These are phyloP conservation scores for Lophotriccus pileatus DNA, from an alignment of 2,797 vertebrate genomes.

Conservation along the genomic window DNA sequence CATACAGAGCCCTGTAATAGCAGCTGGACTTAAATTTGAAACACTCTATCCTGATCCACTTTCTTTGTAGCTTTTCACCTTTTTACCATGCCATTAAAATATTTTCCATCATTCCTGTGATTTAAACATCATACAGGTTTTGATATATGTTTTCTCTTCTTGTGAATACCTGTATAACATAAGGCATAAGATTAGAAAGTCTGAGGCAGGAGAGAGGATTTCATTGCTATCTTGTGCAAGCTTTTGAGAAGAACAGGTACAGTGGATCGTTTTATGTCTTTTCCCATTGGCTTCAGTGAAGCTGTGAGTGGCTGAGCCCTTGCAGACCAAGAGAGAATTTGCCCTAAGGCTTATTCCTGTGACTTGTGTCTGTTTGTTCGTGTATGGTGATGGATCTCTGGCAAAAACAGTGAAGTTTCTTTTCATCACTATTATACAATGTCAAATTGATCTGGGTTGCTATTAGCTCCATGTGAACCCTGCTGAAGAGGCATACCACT, in stretches of 20 bases:
- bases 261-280: background rate
- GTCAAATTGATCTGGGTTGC: conserved; percentile 17
- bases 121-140: background rate
- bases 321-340: background rate
- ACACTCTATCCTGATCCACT: background rate
- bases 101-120: background rate
- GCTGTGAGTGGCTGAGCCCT: background rate
- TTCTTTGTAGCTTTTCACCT: conserved; percentile 20
- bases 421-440: background rate
- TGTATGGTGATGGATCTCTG: background rate
- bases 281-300: background rate
- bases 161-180: fast-evolving
- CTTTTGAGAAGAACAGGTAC: background rate
- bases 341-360: conserved; percentile 13
- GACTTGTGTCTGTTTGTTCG: background rate
- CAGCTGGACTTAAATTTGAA: conserved; percentile 20
- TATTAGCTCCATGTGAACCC: background rate
- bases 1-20: conserved; percentile 37
- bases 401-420: background rate
- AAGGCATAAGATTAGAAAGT: background rate
- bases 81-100: conserved; percentile 11
- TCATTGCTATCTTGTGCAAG: background rate
- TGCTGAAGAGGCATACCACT: background rate
- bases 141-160: background rate
- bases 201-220: background rate